These are phyloP conservation scores for Micromussa lordhowensis DNA, from an alignment of 92 coral and sea anemone genomes.

Conservation along the genomic window DNA sequence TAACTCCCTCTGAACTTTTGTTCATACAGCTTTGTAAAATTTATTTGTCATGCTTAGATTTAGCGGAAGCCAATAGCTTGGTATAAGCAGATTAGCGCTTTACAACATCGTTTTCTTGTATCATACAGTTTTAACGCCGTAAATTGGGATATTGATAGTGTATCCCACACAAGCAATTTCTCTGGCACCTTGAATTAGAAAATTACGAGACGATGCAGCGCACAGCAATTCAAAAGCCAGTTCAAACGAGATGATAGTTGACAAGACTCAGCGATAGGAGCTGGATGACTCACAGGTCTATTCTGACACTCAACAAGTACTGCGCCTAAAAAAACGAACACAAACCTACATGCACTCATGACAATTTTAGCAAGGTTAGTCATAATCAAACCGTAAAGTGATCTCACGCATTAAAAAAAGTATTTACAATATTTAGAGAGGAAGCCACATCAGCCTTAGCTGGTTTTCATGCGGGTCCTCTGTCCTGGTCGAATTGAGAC, in stretches of 20 bases:
- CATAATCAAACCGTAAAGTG: no score
- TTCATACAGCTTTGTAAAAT: neutral
- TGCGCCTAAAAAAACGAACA: neutral
- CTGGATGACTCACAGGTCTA: neutral
- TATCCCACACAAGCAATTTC: neutral
- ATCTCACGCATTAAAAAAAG: no score
- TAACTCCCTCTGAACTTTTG: neutral
- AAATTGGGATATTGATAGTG: neutral
- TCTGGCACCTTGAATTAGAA: neutral
- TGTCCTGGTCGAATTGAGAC: no score
- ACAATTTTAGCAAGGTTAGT: neutral
- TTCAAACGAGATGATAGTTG: neutral
- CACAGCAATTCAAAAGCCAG: neutral
- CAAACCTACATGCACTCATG: no score
- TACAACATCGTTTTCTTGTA: neutral
- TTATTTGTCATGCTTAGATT: neutral
- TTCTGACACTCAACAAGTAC: neutral
- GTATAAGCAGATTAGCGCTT: neutral
- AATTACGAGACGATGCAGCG: neutral
- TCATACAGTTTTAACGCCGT: neutral
- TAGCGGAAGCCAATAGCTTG: neutral
- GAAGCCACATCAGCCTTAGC: no score
- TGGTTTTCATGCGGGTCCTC: no score
- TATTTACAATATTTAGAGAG: no score
- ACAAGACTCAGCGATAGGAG: neutral